Conservation (phyloP, 2,888 invertebrate species). For the Nebria brevicollis region DNA sequence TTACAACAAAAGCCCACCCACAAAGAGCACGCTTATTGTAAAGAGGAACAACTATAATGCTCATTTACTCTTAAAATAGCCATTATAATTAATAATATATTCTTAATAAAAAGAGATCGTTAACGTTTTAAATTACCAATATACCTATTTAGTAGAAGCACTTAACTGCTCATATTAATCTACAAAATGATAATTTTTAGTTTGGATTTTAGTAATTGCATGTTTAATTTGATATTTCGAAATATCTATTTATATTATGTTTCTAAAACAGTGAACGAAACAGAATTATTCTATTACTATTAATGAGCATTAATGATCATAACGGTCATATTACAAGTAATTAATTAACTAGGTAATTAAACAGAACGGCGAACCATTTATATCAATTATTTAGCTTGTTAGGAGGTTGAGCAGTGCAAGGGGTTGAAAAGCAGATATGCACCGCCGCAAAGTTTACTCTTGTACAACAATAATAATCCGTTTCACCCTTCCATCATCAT, state of each 20-base stretch:
- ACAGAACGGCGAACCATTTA: slow-evolving; percentile 46
- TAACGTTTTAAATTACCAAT: background rate
- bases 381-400: slow-evolving; percentile 47
- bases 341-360: slow-evolving; percentile 46
- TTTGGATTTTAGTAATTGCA: background rate
- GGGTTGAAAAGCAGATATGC: slow-evolving; percentile 44
- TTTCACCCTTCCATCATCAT: slow-evolving; percentile 19
- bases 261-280: slow-evolving; percentile 15
- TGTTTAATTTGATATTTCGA: background rate
- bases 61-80: slow-evolving; percentile 3
- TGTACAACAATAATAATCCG: slow-evolving; percentile 43
- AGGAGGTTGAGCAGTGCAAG: slow-evolving; percentile 5
- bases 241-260: background rate
- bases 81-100: slow-evolving; percentile 35
- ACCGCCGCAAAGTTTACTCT: slow-evolving; percentile 45
- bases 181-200: too few relatives aligned
- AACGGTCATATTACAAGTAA: slow-evolving; percentile 46
- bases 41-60: background rate
- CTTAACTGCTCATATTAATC: too few relatives aligned
- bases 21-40: background rate
- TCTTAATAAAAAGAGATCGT: too few relatives aligned
- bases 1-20: background rate
- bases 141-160: too few relatives aligned
- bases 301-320: slow-evolving; percentile 45
- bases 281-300: slow-evolving; percentile 45